Evolutionary conservation across 92 coral and sea anemone species (phyloP).

Genomic region (Muricea muricata): DNA sequence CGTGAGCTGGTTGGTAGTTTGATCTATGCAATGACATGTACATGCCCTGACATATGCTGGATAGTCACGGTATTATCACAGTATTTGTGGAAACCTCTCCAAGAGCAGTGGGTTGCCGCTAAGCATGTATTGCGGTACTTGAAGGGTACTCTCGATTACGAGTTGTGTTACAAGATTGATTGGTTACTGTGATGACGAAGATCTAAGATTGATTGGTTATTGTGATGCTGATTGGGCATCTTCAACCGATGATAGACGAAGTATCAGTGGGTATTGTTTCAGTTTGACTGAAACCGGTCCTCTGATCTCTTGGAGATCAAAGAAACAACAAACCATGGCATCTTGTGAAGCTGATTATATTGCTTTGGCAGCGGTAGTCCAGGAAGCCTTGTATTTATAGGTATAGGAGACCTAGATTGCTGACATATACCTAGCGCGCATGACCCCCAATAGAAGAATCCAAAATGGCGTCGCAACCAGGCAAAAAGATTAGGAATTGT

Average conservation of each 20-base stretch:
- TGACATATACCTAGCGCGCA: neutral
- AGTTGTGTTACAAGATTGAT: too few relatives aligned
- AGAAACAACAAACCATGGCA: conserved; percentile 33
- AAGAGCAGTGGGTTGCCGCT: too few relatives aligned
- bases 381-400: conserved; percentile 12
- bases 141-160: too few relatives aligned
- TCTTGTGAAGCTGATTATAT: conserved; percentile 42
- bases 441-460: too few relatives aligned
- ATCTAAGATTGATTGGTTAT: conserved; percentile 8
- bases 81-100: neutral
- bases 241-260: neutral
- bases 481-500: too few relatives aligned
- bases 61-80: conserved; percentile 24
- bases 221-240: neutral
- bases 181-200: too few relatives aligned
- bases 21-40: conserved; percentile 35
- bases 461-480: too few relatives aligned
- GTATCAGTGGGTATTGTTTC: conserved; percentile 35
- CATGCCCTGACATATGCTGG: conserved; percentile 38
- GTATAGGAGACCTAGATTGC: too few relatives aligned
- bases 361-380: conserved; percentile 28
- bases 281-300: conserved; percentile 16
- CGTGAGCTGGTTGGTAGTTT: conserved; percentile 33
- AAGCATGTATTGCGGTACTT: too few relatives aligned
- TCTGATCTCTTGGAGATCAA: conserved; percentile 23